Evolutionary conservation across 1,140 invertebrate species (phyloP), one percentile per base, ranked within the genome.

Genomic region (Drosophila sturtevanti): DNA sequence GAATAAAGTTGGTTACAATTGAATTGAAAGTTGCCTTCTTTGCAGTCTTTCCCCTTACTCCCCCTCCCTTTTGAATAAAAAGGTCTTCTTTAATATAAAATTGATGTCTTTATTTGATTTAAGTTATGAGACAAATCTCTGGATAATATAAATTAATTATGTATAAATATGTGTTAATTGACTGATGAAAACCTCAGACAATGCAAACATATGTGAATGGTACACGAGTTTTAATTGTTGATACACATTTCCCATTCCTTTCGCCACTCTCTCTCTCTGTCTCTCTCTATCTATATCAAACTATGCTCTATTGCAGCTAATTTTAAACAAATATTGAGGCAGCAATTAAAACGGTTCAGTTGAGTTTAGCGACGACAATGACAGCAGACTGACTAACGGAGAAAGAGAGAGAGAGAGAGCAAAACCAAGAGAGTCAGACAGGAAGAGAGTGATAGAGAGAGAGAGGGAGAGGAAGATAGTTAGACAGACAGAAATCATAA

Each of bases 311-410:
- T 87, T 84, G 41, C 41, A 77, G 84, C 82, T 89, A 87, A 87
- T 87, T 87, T 89, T 76, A 79, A 77, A 70, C 84, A 77, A 87
- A 87, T 87, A 87, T 87, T 87, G 82, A 89, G 89, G 84, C 84
- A 87, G 82, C 82, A 87, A 87, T 87, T 87, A 87, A 82, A 87
- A 82, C 72, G 79, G 72, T 82, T 87, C 79, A 87, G 84, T 77
- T 81, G 75, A 79, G 68, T 65, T 76, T 48, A 68, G 55, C 65
- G 65, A 11, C 56, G 64, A 60, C 54, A 41, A 52, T 51, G 64
- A 54, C 72, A 31, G 7, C 27, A 31, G 27, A 31, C 27, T 4
- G 27, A 31, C 3, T 6, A 6, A 31, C 4, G 22, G 4, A 24
- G 4, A 3, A 4, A 24, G 2, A 24, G 22, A 24, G 4, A 24